Evolutionary conservation across 2,888 invertebrate genomes (phyloP), one percentile per base, ranked within the genome.

Genomic region (Callinectes sapidus): DNA sequence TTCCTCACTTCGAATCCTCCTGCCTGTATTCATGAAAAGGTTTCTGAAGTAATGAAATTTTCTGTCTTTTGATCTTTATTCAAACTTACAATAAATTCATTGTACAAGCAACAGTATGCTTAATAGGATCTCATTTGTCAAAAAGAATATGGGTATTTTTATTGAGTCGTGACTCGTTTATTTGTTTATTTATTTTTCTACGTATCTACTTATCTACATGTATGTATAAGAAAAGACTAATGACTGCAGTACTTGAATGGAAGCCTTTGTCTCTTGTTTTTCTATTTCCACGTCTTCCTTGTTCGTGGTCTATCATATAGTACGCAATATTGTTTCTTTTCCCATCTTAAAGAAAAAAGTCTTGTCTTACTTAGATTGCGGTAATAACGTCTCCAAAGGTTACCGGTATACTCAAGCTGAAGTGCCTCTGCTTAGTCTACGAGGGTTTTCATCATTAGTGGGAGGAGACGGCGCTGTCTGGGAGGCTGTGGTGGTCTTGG

Each of bases 341-440:
- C 42, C 6, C 42, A 42, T 42, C 42, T 42, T 42, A 42, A 42
- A 42, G n/a, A n/a, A n/a, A n/a, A n/a, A n/a, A 1, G n/a, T 71
- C 71, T 28, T 71, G 28, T 71, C 71, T 28, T 8, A 71, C 28
- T 28, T n/a, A 71, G n/a, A 71, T 71, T 28, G n/a, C 71, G 10
- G n/a, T 3, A 71, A 6, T 71, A 28, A 71, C 3, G n/a, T 23
- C 28, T 71, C 48, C 48, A 71, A 8, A 28, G 2, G 5, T 71
- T 71, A 10, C 10, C n/a, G 10, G 71, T 28, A 71, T 28, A 71
- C n/a, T 48, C 28, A 87, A 3, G 54, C 54, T 54, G 87, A 87
- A 28, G 87, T 54, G 14, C 54, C 87, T 35, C 87, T 87, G 87
- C 54, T 87, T 54, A 87, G n/a, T 87, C 87, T 87, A n/a, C 48